These are phyloP conservation scores for Leuciscus idus DNA, from an alignment of 2,113 vertebrate species.

Conservation along the genomic window DNA sequence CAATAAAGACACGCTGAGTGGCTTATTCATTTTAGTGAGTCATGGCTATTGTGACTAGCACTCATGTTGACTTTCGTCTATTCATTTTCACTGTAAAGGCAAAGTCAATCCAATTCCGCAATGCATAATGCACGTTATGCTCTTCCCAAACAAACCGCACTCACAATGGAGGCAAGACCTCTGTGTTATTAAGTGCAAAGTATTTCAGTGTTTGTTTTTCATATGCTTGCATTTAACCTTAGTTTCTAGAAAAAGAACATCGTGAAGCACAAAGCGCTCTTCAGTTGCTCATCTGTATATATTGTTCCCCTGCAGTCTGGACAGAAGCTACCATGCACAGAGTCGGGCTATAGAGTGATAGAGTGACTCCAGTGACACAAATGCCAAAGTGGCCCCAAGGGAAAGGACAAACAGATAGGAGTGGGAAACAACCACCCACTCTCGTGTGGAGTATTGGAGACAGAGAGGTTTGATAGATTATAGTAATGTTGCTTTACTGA, in stretches of 20 bases:
- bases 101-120: slow-evolving; percentile 14
- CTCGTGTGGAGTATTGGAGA: slow-evolving; percentile 15
- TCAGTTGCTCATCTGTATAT: slow-evolving; percentile 27
- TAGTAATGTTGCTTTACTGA: slow-evolving; percentile 25
- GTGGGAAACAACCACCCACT: slow-evolving; percentile 14
- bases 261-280: slow-evolving; percentile 16
- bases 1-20: slow-evolving; percentile 43
- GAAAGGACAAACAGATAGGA: slow-evolving; percentile 10
- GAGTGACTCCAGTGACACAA: slow-evolving; percentile 48
- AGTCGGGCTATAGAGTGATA: slow-evolving; percentile 39
- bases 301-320: slow-evolving; percentile 38
- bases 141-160: background rate
- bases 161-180: background rate
- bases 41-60: slow-evolving; percentile 26
- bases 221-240: background rate
- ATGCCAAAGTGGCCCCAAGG: slow-evolving; percentile 43
- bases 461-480: slow-evolving; percentile 19
- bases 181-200: background rate
- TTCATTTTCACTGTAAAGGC: slow-evolving; percentile 30
- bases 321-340: slow-evolving; percentile 14
- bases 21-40: slow-evolving; percentile 42
- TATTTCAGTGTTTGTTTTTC: slow-evolving; percentile 3
- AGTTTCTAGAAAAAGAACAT: slow-evolving; percentile 28
- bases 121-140: slow-evolving; percentile 6
- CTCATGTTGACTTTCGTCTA: slow-evolving; percentile 10